Evolutionary conservation across 2,888 invertebrate species (phyloP), one percentile per base, ranked within the genome.

Genomic region (Microctonus brassicae): DNA sequence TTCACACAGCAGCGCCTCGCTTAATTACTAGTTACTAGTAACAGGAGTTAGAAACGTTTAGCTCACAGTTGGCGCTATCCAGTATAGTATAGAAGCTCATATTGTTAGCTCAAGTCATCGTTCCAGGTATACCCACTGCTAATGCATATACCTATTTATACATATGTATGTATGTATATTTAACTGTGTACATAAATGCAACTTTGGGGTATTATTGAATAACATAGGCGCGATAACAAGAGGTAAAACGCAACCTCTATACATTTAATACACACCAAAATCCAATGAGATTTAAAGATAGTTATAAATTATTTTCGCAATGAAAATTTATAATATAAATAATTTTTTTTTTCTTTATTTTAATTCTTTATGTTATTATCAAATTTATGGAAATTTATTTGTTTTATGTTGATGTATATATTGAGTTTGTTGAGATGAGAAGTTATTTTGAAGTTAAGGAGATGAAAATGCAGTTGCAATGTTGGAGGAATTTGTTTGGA

Each of bases 21-120:
- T 83, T 83, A 83, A 83, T 83, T 83, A 83, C 83, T 80, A 82
- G 82, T 82, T 83, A 82, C 82, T 80, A 80, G 83, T 82, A 82
- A 79, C 82, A 76, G 75, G 81, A 82, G 83, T 83, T 83, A 77
- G 81, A 76, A 82, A 78, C 81, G 81, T 82, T 83, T 83, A 83
- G 80, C 81, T 81, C 78, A 80, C 81, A 78, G 77, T 79, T 81
- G 78, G 75, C 80, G 74, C 77, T 76, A 78, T 78, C 77, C 78
- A 75, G 76, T 79, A 17, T 79, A 17, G 47, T 47, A 47, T 47
- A 78, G 75, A 77, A 79, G 80, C 81, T 81, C 76, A 77, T 75
- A 80, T 73, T 79, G 76, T 80, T 78, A 78, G 73, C 72, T 73
- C 71, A 75, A 81, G 76, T 76, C 75, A 77, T 79, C 77, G 39